Percentiles rank a stretch among this genome's conserved stretches.
phyloP scores from a whole-genome alignment of 2,113 vertebrate species.

The Atrichornis clamosus region DNA sequence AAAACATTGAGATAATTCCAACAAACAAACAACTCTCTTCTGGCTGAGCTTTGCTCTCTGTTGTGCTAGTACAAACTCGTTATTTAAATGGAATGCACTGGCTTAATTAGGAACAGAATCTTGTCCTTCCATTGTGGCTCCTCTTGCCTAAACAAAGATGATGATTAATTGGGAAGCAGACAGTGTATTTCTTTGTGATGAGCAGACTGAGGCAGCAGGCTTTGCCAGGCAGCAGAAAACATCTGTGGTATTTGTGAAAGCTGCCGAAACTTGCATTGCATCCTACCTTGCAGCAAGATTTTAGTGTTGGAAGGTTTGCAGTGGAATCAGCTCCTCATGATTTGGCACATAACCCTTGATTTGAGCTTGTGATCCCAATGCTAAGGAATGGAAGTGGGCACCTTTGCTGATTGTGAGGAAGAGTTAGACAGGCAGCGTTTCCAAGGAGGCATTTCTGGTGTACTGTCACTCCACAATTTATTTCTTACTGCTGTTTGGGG shows the following conservation, averaged over 20 bases:
- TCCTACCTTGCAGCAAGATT: constrained; percentile 10
- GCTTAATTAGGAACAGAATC: constrained; percentile 60
- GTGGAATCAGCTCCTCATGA: neutral
- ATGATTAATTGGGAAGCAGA: constrained; percentile 50
- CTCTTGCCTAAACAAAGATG: constrained; percentile 56
- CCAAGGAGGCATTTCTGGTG: neutral
- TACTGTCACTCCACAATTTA: neutral
- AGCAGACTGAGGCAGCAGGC: constrained; percentile 17
- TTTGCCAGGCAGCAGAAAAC: constrained; percentile 36
- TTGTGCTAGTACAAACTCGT: constrained; percentile 40
- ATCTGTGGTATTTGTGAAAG: constrained; percentile 46
- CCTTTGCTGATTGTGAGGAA: neutral
- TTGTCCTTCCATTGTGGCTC: constrained; percentile 47
- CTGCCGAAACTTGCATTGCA: constrained; percentile 23
- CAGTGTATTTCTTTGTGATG: constrained; percentile 40
- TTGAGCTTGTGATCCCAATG: neutral
- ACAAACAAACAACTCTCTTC: constrained; percentile 48
- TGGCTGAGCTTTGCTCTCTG: constrained; percentile 35
- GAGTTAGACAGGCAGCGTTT: neutral
- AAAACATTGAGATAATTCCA: constrained; percentile 47
- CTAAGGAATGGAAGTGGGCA: neutral
- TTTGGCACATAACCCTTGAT: neutral
- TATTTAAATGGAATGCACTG: constrained; percentile 53
- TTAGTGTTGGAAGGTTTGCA: neutral
- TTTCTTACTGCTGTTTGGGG: neutral